A percentile compares a stretch with the other conserved stretches of the same genome.
phyloP scores from a whole-genome alignment of 2,888 invertebrate species.

The Andrena chrysosceles region DNA sequence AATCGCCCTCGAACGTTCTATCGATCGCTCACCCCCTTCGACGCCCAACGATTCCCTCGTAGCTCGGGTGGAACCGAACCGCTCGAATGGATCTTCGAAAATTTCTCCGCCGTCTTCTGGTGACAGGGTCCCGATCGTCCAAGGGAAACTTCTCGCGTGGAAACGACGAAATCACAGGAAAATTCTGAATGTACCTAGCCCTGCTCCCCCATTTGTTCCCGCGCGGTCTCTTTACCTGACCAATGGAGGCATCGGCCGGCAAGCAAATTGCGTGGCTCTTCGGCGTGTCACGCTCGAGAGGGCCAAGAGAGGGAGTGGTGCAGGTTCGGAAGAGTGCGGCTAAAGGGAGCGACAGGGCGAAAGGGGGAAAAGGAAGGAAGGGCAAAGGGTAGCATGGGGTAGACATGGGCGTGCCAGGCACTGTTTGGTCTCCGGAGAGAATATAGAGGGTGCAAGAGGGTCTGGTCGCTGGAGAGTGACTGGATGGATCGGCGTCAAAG shows the following conservation, averaged over 20 bases:
- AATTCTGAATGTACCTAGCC: slow-evolving; percentile 3
- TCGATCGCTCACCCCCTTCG: slow-evolving; percentile 11
- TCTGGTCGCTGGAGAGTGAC: slow-evolving; percentile 58
- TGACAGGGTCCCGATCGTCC: neutral
- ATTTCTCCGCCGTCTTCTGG: slow-evolving; percentile 10
- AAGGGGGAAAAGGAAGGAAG: slow-evolving; percentile 14
- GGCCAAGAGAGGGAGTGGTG: neutral
- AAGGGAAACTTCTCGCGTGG: neutral
- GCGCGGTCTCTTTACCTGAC: slow-evolving; percentile 25
- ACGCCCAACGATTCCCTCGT: slow-evolving; percentile 8
- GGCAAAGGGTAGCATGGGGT: slow-evolving; percentile 40
- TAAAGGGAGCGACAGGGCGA: slow-evolving; percentile 8
- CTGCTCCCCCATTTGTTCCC: slow-evolving; percentile 29
- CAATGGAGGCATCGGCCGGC: slow-evolving; percentile 60
- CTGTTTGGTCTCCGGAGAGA: slow-evolving; percentile 66
- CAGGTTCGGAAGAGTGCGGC: neutral
- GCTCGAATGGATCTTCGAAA: slow-evolving; percentile 12
- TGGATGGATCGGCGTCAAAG: slow-evolving; percentile 78
- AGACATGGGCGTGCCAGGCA: slow-evolving; percentile 64
- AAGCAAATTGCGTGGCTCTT: slow-evolving; percentile 73
- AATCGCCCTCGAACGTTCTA: slow-evolving; percentile 33
- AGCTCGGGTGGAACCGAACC: neutral
- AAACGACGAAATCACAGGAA: neutral
- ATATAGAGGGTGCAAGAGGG: slow-evolving; percentile 64
- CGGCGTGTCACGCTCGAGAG: slow-evolving; percentile 39